Base-by-base conservation (phyloP, 2,797 vertebrate species). In the Dallia pectoralis region DNA sequence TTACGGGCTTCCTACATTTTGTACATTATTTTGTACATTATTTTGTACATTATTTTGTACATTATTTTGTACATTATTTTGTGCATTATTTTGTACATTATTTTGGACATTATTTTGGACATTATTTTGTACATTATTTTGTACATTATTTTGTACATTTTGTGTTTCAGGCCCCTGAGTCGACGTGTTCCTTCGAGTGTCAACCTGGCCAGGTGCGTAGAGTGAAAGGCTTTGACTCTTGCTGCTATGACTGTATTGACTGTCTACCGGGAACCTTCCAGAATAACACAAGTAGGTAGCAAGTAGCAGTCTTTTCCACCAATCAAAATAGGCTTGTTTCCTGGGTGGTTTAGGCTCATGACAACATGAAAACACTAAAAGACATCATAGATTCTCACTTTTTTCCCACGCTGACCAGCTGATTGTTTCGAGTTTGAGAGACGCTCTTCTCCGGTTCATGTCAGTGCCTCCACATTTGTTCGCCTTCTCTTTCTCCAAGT, bases 191-290 rank as follows among this genome's bases (percentile, higher is more conserved):
- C 4, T 88, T 81, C 1, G 71, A 72, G 0, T 99, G 97, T 77
- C 33, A 4, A 0, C 18, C 48, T 0, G 97, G 97, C 25, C 96
- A 97, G 36, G 85, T 96, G 44, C 93, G 85, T 40, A 83, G 79
- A 3, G 92, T 95, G 48, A 98, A 96, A 87, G 96, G 96, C 8
- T 96, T 94, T 82, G 93, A 96, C 71, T 94, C 95, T 73, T 99
- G 97, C 91, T 99, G 97, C 81, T 98, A 94, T 0, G 95, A 98
- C 78, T 97, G 97, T 15, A 90, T 94, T 0, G 89, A 95, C 75
- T 99, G 97, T 64, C 70, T 86, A 67, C 82, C 87, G 0, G 96
- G 96, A 79, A 95, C 93, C 30, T 97, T 89, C 82, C 92, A 82
- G 84, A 88, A 73, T 73, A 40, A 64, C 16, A 0, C 77, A 51